Evolutionary conservation across 2,888 invertebrate species (phyloP).

Genomic region (Pseudanteris insignis): DNA sequence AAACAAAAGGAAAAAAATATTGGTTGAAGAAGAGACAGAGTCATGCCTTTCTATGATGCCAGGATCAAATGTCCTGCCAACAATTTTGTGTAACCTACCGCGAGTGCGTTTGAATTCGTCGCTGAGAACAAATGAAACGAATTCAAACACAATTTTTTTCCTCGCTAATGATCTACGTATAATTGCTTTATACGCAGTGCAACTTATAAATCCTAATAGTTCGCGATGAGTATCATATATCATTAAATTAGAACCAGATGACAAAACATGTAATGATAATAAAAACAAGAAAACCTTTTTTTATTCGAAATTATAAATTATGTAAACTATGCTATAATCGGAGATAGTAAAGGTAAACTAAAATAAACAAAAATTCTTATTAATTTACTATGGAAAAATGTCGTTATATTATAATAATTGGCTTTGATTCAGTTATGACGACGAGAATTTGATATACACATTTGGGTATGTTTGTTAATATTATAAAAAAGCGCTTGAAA

Average conservation of each 20-base stretch:
- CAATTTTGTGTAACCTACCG: slow-evolving; percentile 29
- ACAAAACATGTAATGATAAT: slow-evolving; percentile 26
- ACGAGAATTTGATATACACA: slow-evolving; percentile 7
- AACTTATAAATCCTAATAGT: slow-evolving; percentile 35
- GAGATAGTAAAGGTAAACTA: too few species aligned
- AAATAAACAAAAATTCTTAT: slow-evolving; percentile 16
- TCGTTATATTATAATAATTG: slow-evolving; percentile 8
- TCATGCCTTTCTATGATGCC: slow-evolving; percentile 38
- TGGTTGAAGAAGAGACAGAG: slow-evolving; percentile 13
- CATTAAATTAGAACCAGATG: slow-evolving; percentile 31
- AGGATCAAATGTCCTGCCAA: slow-evolving; percentile 26
- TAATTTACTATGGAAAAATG: slow-evolving; percentile 22
- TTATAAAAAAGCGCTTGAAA: too few species aligned
- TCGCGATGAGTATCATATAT: slow-evolving; percentile 40
- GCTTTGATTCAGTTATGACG: slow-evolving; percentile 1
- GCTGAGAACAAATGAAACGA: not conserved
- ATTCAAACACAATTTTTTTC: not conserved
- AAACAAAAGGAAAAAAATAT: slow-evolving; percentile 11
- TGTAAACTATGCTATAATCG: too few species aligned
- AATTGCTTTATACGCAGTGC: slow-evolving; percentile 40
- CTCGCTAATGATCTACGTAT: slow-evolving; percentile 36
- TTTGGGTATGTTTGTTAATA: not conserved
- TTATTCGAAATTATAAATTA: too few species aligned
- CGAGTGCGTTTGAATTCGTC: slow-evolving; percentile 22
- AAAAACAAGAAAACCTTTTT: slow-evolving; percentile 24